Percentiles rank a stretch among this genome's conserved stretches.
These are phyloP conservation scores for Aporrectodea caliginosa DNA, from an alignment of 1,140 invertebrate genomes.

Conservation along the genomic window DNA sequence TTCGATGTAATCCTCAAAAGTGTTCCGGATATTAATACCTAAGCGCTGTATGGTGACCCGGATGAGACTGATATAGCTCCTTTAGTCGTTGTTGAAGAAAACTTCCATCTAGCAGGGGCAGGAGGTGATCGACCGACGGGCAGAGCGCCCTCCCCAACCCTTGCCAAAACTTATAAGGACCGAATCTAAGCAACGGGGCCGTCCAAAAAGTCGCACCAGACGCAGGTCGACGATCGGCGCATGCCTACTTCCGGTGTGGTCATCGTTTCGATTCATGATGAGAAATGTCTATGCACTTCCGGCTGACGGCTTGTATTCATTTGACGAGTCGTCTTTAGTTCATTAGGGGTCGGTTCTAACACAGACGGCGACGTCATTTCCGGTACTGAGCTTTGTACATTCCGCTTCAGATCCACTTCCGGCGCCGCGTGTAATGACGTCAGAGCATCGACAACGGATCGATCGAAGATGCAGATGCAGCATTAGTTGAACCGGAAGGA, in stretches of 20 bases:
- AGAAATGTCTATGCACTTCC: not conserved
- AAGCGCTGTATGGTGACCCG: not conserved
- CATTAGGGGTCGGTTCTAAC: no score
- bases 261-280: not conserved
- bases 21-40: not conserved
- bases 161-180: constrained; percentile 16
- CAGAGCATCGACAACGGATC: not conserved
- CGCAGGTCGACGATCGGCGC: not conserved
- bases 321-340: no score
- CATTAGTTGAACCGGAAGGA: not conserved
- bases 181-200: not conserved
- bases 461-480: not conserved
- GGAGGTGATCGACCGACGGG: not conserved
- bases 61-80: not conserved
- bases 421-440: not conserved
- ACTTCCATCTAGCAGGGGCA: constrained; percentile 9
- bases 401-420: not conserved
- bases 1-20: not conserved
- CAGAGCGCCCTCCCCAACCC: constrained; percentile 7
- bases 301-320: not conserved
- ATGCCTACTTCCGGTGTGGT: not conserved
- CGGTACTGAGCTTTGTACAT: not conserved
- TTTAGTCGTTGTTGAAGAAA: not conserved
- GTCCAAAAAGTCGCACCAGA: not conserved
- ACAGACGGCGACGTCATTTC: no score